Conservation (phyloP, 2,888 invertebrate genomes). For the Sphecodes monilicornis region DNA sequence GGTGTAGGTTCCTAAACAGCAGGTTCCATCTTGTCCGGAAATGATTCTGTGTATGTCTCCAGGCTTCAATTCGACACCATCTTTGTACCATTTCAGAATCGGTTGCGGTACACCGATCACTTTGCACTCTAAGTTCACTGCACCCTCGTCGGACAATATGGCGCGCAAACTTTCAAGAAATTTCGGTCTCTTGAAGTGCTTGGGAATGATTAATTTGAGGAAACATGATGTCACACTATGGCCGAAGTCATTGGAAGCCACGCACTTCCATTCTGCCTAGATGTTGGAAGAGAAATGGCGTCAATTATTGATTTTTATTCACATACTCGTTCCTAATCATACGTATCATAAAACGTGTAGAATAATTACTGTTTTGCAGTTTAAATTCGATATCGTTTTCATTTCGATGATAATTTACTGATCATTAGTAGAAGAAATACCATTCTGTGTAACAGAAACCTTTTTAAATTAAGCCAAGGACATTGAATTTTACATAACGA, state of each 20-base stretch:
- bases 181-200: conserved; percentile 94
- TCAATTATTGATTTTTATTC: neutral
- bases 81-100: conserved; percentile 96
- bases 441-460: no score
- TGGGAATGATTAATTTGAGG: conserved; percentile 92
- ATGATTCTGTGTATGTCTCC: conserved; percentile 96
- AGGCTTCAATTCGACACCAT: conserved; percentile 94
- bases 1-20: conserved; percentile 95
- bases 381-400: neutral
- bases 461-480: no score
- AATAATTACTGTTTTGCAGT: neutral
- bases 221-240: conserved; percentile 95
- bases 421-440: no score
- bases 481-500: no score
- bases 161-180: conserved; percentile 94
- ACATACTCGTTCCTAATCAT: neutral
- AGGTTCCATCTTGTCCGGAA: conserved; percentile 95
- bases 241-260: conserved; percentile 95
- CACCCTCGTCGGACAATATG: conserved; percentile 94
- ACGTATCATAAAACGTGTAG: neutral
- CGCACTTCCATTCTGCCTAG: conserved; percentile 95
- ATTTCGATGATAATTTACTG: neutral
- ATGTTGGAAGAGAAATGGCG: neutral
- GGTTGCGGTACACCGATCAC: conserved; percentile 96
- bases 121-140: conserved; percentile 96